Evolutionary conservation across 2,888 invertebrate genomes (phyloP), one percentile per base, ranked within the genome.

Genomic region (Anoncus sp.): DNA sequence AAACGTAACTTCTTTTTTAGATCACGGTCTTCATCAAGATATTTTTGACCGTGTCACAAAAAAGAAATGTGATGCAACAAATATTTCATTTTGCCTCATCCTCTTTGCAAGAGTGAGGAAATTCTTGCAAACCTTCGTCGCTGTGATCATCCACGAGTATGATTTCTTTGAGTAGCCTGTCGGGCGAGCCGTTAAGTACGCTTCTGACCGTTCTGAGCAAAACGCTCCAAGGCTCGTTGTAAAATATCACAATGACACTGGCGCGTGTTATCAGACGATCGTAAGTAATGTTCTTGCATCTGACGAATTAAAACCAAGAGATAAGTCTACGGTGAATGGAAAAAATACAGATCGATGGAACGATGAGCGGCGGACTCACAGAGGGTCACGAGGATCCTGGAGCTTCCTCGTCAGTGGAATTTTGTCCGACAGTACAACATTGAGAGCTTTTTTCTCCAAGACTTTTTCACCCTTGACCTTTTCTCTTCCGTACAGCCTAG

Each of bases 61-160:
- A n/a, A n/a, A n/a, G n/a, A n/a, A n/a, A n/a, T n/a, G n/a, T n/a
- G n/a, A n/a, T n/a, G n/a, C n/a, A n/a, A n/a, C n/a, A n/a, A n/a
- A n/a, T n/a, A n/a, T n/a, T n/a, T n/a, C n/a, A n/a, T n/a, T n/a
- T n/a, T n/a, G n/a, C n/a, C n/a, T n/a, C n/a, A n/a, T n/a, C n/a
- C n/a, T n/a, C n/a, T n/a, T n/a, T 16, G 2, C 10, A 12, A 7
- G 7, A 51, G 10, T 22, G 0, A 22, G 24, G 40, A 6, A 22
- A 27, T 20, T 60, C 0, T 18, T 35, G 38, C 43, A 88, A 90
- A 94, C 94, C 93, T 90, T 93, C 94, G 45, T 97, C 96, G 82
- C 98, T 98, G 90, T 95, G 95, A 92, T 99, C 99, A 89, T 99
- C 98, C n/a, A 99, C 96, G 10, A 99, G 92, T 86, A 99, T 96